phyloP scores from a whole-genome alignment of 2,888 invertebrate genomes.

The Drosophila villosipedis region DNA sequence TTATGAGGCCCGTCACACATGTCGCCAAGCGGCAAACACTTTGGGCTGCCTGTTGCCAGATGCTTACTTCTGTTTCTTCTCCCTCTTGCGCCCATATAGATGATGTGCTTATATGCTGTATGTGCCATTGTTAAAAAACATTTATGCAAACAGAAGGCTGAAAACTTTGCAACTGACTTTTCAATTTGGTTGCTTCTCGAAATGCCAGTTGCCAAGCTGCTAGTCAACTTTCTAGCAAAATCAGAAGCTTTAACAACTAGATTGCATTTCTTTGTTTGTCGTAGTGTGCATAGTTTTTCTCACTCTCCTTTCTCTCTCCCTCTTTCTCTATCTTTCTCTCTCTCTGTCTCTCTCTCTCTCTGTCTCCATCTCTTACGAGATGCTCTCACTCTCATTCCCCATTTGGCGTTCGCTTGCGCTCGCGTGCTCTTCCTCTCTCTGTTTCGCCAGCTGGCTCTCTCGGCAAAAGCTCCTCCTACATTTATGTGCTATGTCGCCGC shows the following conservation, averaged over 20 bases:
- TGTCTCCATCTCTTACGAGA: conserved; percentile 1
- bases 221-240: conserved; percentile 25
- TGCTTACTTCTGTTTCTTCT: background rate
- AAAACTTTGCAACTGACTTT: conserved; percentile 66
- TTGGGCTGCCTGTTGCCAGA: conserved; percentile 11
- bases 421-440: conserved; percentile 17
- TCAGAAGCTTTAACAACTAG: conserved; percentile 41
- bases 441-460: conserved; percentile 12
- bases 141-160: conserved; percentile 37
- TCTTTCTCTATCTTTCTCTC: background rate
- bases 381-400: conserved; percentile 6
- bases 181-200: conserved; percentile 37
- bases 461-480: conserved; percentile 68
- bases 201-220: conserved; percentile 59
- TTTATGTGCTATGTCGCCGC: conserved; percentile 58
- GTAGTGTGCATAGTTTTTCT: conserved; percentile 39
- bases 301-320: conserved; percentile 25
- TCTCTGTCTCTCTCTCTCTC: background rate
- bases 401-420: conserved; percentile 39
- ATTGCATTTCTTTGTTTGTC: conserved; percentile 51
- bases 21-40: conserved; percentile 65
- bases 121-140: conserved; percentile 59
- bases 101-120: conserved; percentile 79
- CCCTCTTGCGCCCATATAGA: conserved; percentile 40
- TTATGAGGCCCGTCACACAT: conserved; percentile 49